A percentile compares a stretch with the other conserved stretches of the same genome.
phyloP scores from a whole-genome alignment of 2,113 vertebrate genomes.

The Aptenodytes forsteri region DNA sequence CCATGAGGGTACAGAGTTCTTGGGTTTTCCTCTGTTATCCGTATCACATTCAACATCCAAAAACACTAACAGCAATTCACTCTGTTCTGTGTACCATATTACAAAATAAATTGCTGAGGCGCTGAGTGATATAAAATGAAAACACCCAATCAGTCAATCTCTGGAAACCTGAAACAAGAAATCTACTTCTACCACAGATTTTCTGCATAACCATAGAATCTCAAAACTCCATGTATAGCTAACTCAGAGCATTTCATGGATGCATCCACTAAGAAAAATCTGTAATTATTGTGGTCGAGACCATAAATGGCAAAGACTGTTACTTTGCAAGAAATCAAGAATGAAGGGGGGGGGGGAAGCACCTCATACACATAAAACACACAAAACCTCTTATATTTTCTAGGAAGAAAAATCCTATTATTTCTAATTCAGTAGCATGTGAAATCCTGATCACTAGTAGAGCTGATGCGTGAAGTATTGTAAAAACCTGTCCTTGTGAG shows the following conservation, averaged over 20 bases:
- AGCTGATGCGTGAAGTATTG: not conserved
- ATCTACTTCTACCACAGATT: not conserved
- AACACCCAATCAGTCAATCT: not conserved
- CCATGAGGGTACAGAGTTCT: not conserved
- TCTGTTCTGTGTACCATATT: not conserved
- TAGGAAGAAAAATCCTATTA: not conserved
- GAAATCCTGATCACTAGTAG: not conserved
- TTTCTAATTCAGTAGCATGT: not conserved
- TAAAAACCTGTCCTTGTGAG: not conserved
- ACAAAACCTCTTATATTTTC: not conserved
- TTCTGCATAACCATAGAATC: not conserved
- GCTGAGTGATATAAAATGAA: not conserved
- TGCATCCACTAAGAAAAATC: not conserved
- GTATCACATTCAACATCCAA: not conserved
- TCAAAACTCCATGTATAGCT: not conserved
- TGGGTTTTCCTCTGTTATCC: not conserved
- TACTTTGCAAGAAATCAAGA: not conserved
- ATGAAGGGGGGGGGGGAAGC: not conserved
- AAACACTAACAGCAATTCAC: not conserved
- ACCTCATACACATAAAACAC: not conserved
- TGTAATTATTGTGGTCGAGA: not conserved
- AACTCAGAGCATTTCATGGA: not conserved
- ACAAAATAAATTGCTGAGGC: not conserved
- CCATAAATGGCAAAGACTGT: not conserved
- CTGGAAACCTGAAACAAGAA: not conserved